Conservation (phyloP, 1,140 invertebrate species). For the Pseudomyrmex cubaensis region DNA sequence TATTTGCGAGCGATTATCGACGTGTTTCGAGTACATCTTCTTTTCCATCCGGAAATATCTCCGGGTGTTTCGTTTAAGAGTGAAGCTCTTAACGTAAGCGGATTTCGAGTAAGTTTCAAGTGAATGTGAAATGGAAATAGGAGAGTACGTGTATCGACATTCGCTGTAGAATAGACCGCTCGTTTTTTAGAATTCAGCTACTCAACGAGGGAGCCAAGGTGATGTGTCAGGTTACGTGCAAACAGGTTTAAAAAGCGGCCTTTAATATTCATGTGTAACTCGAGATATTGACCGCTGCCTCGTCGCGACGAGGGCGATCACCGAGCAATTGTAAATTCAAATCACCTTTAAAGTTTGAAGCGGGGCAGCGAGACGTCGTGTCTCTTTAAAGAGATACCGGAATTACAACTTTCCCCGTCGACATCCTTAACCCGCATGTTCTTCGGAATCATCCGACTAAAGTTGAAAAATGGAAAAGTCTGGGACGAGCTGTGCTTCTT, state of each 20-base stretch:
- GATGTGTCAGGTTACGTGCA: constrained; percentile 27
- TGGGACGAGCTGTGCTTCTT: constrained; percentile 28
- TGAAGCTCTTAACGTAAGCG: constrained; percentile 30
- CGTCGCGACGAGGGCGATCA: constrained; percentile 14
- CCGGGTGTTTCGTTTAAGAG: background rate
- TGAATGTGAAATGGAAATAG: constrained; percentile 32
- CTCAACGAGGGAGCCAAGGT: too few relatives aligned
- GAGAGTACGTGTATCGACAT: background rate
- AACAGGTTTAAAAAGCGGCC: constrained; percentile 27
- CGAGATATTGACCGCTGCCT: constrained; percentile 29
- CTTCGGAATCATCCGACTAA: background rate
- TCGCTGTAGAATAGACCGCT: background rate
- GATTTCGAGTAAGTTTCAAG: constrained; percentile 12
- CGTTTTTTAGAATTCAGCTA: constrained; percentile 16
- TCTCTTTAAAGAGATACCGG: background rate
- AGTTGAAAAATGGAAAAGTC: constrained; percentile 3
- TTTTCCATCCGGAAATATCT: too few relatives aligned
- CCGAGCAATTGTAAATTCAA: constrained; percentile 56
- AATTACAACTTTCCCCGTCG: constrained; percentile 17
- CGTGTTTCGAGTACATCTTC: constrained; percentile 9
- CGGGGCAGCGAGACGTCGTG: background rate
- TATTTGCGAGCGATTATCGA: constrained; percentile 40
- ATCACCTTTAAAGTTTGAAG: constrained; percentile 46
- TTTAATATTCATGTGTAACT: constrained; percentile 60
- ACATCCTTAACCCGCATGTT: background rate